Conservation (phyloP, 1,140 invertebrate species). For the Acromyrmex echinatior region DNA sequence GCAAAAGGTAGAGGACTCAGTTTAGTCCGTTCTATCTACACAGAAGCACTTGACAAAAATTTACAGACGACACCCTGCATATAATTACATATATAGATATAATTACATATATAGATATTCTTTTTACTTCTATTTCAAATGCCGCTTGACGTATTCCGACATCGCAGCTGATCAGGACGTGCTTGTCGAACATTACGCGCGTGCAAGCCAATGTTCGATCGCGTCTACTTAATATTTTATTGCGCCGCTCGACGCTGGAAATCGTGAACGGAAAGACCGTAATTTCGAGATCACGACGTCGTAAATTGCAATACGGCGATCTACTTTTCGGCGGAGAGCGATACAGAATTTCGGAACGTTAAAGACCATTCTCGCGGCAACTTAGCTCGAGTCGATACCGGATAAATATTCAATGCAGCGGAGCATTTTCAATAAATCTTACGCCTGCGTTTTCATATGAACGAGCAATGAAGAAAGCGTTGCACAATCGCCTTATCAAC, state of each 20-base stretch:
- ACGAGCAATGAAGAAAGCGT: slow-evolving; percentile 6
- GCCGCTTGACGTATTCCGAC: neutral
- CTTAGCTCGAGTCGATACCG: slow-evolving; percentile 51
- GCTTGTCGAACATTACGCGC: slow-evolving; percentile 23
- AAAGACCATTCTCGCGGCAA: slow-evolving; percentile 58
- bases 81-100: neutral
- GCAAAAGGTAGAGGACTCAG: no score
- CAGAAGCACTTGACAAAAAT: no score
- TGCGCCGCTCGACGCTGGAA: slow-evolving; percentile 16
- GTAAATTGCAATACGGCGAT: slow-evolving; percentile 51
- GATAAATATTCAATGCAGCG: slow-evolving; percentile 62
- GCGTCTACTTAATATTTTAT: slow-evolving; percentile 59
- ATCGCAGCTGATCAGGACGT: slow-evolving; percentile 27
- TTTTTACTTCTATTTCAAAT: slow-evolving; percentile 1
- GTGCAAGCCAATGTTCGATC: slow-evolving; percentile 33
- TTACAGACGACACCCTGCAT: no score
- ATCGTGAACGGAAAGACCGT: slow-evolving; percentile 39
- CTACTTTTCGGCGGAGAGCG: slow-evolving; percentile 52
- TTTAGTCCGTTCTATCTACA: no score
- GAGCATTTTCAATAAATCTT: slow-evolving; percentile 44
- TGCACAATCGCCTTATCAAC: slow-evolving; percentile 2
- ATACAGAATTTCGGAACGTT: slow-evolving; percentile 60
- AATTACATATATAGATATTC: neutral
- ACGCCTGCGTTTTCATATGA: slow-evolving; percentile 35
- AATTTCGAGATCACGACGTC: slow-evolving; percentile 57